phyloP scores from a whole-genome alignment of 2,113 vertebrate species.

The Pavo muticus region DNA sequence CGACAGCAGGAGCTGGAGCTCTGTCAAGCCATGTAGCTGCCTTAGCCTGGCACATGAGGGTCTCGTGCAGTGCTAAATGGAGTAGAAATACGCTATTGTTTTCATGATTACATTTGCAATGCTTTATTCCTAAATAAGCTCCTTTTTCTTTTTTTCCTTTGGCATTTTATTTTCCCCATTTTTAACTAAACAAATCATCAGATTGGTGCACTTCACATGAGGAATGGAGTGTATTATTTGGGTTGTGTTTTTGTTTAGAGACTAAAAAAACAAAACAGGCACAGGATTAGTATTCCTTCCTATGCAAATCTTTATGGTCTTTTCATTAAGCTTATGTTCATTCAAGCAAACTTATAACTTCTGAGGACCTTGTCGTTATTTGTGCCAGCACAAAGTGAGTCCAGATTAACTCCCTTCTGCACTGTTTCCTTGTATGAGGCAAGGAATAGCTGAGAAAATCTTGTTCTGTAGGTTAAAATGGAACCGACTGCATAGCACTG shows the following conservation, averaged over 20 bases:
- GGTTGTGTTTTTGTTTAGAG: background rate
- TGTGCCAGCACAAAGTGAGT: background rate
- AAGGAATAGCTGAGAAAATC: background rate
- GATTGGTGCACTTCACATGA: background rate
- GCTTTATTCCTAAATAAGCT: conserved; percentile 6
- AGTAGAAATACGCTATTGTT: conserved; percentile 12
- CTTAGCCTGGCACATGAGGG: background rate
- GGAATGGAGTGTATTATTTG: background rate
- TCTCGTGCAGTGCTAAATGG: conserved; percentile 25
- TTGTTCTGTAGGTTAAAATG: background rate
- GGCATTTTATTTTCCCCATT: background rate
- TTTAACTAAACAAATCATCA: background rate
- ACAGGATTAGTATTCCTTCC: background rate
- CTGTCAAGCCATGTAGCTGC: background rate
- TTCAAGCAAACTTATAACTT: background rate
- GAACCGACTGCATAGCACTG: background rate
- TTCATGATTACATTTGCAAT: background rate
- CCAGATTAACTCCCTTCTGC: background rate
- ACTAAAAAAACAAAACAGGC: background rate
- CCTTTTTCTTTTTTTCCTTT: background rate
- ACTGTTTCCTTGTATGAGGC: background rate
- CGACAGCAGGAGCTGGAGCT: background rate
- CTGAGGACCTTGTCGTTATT: background rate
- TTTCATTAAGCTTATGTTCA: background rate
- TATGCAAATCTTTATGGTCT: background rate